Evolutionary conservation across 2,113 vertebrate species (phyloP).

Genomic region (Ictalurus furcatus): DNA sequence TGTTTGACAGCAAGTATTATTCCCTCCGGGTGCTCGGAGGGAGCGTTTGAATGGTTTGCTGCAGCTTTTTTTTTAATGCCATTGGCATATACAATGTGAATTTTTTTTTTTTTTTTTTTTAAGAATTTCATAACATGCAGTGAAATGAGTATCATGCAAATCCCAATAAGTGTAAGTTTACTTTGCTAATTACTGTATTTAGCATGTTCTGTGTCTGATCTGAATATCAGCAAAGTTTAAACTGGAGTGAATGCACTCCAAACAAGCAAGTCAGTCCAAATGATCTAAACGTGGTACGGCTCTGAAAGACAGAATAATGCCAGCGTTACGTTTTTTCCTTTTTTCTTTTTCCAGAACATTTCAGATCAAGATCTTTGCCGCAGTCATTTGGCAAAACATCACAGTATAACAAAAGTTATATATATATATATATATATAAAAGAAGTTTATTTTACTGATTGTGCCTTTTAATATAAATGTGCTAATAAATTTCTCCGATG

Average conservation of each 20-base stretch:
- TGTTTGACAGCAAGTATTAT: not conserved
- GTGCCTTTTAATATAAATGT: conserved; percentile 3
- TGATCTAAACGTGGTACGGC: not conserved
- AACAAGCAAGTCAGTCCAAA: not conserved
- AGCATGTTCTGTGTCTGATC: not conserved
- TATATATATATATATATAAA: not conserved
- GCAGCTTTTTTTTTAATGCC: not conserved
- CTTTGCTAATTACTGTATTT: not conserved
- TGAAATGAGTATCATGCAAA: not conserved
- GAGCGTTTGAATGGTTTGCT: conserved; percentile 5
- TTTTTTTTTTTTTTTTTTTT: not conserved
- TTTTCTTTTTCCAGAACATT: not conserved
- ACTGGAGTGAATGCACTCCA: not conserved
- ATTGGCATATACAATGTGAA: not conserved
- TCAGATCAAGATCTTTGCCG: not conserved
- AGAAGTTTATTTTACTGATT: not conserved
- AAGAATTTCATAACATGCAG: not conserved
- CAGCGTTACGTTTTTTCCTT: not conserved
- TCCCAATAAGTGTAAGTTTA: not conserved
- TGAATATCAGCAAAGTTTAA: not conserved
- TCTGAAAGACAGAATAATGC: not conserved
- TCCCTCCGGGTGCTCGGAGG: conserved; percentile 17
- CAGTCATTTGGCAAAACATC: conserved; percentile 5
- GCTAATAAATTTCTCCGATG: not conserved
- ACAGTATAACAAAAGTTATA: not conserved